Percentiles rank a stretch among this genome's conserved stretches.
These are phyloP conservation scores for Habrosyne pyritoides DNA, from an alignment of 2,888 invertebrate genomes.

Conservation along the genomic window DNA sequence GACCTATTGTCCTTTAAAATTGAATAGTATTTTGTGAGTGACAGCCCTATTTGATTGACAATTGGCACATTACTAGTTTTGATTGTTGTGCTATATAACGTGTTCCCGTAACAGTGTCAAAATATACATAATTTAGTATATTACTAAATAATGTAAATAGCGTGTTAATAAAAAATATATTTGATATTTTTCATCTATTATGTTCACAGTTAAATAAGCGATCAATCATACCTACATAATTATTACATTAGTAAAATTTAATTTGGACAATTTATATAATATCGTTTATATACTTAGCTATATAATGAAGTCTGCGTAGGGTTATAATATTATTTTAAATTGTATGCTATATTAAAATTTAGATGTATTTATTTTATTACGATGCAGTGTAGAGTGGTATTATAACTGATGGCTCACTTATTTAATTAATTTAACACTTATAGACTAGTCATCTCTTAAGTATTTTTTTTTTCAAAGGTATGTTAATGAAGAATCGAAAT, in stretches of 20 bases:
- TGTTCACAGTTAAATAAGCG: slow-evolving; percentile 62
- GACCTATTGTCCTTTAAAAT: neutral
- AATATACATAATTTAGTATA: slow-evolving; percentile 80
- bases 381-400: slow-evolving; percentile 23
- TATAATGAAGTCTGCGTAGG: slow-evolving; percentile 70
- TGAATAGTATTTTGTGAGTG: neutral
- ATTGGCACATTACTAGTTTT: slow-evolving; percentile 8
- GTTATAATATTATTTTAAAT: slow-evolving; percentile 59
- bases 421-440: slow-evolving; percentile 41
- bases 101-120: slow-evolving; percentile 68
- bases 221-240: slow-evolving; percentile 59
- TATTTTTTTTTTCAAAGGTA: slow-evolving; percentile 24
- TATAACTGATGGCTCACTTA: neutral
- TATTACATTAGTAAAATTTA: slow-evolving; percentile 58
- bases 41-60: slow-evolving; percentile 1
- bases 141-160: slow-evolving; percentile 82
- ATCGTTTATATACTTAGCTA: slow-evolving; percentile 34
- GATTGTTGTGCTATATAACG: slow-evolving; percentile 37
- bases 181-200: slow-evolving; percentile 64
- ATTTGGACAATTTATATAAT: slow-evolving; percentile 69
- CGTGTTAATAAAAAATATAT: slow-evolving; percentile 51
- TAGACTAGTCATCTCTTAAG: slow-evolving; percentile 47
- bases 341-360: slow-evolving; percentile 49
- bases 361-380: slow-evolving; percentile 55
- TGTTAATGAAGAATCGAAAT: slow-evolving; percentile 16